These are phyloP conservation scores for Jordanella pulchra DNA, from an alignment of 2,797 vertebrate genomes.

Conservation along the genomic window DNA sequence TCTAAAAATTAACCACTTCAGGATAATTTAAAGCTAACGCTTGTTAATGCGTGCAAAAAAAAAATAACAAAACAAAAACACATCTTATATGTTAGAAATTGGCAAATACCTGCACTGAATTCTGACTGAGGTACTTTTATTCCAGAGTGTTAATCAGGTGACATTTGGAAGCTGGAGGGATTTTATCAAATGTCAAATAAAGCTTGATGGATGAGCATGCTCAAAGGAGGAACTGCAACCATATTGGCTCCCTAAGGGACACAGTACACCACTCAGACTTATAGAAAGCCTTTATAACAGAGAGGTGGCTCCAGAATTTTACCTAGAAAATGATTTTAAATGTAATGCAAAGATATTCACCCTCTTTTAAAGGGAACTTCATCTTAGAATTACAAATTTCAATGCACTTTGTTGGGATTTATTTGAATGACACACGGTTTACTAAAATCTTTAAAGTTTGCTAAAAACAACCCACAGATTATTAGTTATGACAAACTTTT, in stretches of 20 bases:
- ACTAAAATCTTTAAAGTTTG: no score
- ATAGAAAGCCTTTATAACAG: background rate
- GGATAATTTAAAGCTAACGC: background rate
- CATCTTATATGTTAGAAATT: background rate
- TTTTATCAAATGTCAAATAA: constrained; percentile 3
- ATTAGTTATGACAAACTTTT: no score
- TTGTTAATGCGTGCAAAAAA: no score
- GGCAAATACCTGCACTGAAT: background rate
- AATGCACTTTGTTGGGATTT: background rate
- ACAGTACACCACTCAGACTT: background rate
- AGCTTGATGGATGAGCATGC: background rate
- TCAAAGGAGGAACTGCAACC: background rate
- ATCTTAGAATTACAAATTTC: background rate
- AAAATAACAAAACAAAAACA: background rate
- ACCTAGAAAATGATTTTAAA: background rate
- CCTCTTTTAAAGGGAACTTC: background rate
- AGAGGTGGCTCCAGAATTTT: background rate
- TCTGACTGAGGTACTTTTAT: background rate
- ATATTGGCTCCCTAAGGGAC: background rate
- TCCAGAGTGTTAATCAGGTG: background rate
- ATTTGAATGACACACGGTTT: background rate
- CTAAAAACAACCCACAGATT: no score
- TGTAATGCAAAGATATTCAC: background rate
- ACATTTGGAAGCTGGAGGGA: constrained; percentile 11
- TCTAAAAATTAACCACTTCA: background rate